Percentiles rank a stretch among this genome's conserved stretches.
These are phyloP conservation scores for Gallinago nigripennis DNA, from an alignment of 2,797 vertebrate species.

Conservation along the genomic window DNA sequence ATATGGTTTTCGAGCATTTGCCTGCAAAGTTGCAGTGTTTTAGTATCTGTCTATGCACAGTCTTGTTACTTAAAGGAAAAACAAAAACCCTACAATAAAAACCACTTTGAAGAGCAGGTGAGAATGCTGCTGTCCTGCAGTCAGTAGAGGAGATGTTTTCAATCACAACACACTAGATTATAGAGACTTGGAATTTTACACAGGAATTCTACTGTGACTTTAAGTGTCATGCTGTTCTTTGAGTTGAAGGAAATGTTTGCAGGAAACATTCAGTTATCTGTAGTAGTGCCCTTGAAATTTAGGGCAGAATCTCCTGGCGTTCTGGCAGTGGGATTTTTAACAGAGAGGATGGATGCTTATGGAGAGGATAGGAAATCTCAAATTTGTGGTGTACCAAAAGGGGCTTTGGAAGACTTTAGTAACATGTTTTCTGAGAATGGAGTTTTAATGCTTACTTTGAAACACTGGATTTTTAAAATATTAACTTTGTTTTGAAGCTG, in stretches of 20 bases:
- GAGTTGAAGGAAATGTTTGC: not conserved
- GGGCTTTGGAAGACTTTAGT: not conserved
- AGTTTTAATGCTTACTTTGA: not conserved
- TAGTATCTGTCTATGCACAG: not conserved
- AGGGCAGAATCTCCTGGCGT: not conserved
- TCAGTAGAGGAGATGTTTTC: not conserved
- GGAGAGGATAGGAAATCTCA: not conserved
- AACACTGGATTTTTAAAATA: not conserved
- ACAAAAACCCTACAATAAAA: not conserved
- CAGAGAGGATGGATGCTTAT: not conserved
- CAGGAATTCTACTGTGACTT: not conserved
- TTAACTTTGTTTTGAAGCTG: not conserved
- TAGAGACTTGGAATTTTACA: not conserved
- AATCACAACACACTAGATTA: not conserved
- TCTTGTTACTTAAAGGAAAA: not conserved
- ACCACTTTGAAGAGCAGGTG: not conserved
- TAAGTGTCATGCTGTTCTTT: not conserved
- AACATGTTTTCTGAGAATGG: not conserved
- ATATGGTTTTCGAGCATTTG: not conserved
- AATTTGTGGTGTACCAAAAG: not conserved
- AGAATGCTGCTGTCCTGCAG: not conserved
- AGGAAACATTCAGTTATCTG: not conserved
- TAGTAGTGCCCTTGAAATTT: not conserved
- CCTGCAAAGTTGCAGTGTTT: not conserved
- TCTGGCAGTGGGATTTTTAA: not conserved